Conservation (phyloP, 1,140 invertebrate species). For the honey bee (Apis mellifera) region DNA sequence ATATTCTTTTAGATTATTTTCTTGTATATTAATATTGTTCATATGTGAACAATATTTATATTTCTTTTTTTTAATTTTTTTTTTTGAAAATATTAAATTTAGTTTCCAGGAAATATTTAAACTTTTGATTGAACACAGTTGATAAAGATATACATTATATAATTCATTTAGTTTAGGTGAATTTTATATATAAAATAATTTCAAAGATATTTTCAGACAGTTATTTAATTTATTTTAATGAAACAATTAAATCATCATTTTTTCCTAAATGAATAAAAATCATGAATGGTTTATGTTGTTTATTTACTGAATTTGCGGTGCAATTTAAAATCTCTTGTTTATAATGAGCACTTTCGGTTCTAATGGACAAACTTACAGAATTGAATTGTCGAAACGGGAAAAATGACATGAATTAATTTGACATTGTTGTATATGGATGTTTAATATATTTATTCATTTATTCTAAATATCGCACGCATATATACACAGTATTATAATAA, state of each 20-base stretch:
- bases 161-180: background rate
- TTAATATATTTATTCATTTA: background rate
- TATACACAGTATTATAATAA: too few species aligned
- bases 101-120: background rate
- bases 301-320: background rate
- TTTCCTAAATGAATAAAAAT: constrained; percentile 5
- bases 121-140: too few species aligned
- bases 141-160: too few species aligned
- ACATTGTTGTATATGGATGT: background rate
- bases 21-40: background rate
- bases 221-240: background rate
- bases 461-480: too few species aligned
- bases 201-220: background rate
- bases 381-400: background rate
- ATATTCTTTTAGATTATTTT: background rate
- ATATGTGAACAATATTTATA: background rate
- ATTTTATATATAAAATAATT: too few species aligned
- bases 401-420: background rate
- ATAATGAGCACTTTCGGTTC: constrained; percentile 8
- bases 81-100: too few species aligned
- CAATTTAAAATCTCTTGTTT: constrained; percentile 26
- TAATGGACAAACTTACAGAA: constrained; percentile 17
- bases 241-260: background rate
- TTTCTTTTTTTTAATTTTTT: background rate
- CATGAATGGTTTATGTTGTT: constrained; percentile 13